Evolutionary conservation across 2,113 vertebrate species (phyloP), one percentile per base, ranked within the genome.

Genomic region (Oenanthe oenanthe): DNA sequence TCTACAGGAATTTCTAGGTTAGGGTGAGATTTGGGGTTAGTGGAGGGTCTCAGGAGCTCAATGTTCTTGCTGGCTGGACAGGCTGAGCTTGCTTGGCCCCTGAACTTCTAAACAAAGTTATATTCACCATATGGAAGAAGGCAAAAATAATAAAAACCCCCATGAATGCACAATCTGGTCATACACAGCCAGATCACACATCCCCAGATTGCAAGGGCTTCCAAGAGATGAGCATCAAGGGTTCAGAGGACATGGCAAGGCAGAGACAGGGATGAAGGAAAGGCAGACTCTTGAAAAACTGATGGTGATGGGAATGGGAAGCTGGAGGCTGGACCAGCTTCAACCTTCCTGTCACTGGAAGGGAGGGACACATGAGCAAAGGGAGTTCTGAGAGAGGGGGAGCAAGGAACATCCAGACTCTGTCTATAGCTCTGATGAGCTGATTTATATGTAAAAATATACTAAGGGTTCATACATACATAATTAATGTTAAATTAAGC

Each of bases 401-500:
- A 89, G 26, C 31, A 45, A 34, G 16, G n/a, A 57, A 7, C 14
- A 28, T 68, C 85, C 42, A 8, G 53, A 42, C 77, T 75, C 70
- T 2, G 1, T 19, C 53, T 63, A 8, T 57, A 54, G 42, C 74
- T 79, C 63, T 81, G 76, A 92, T 89, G 73, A 80, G 42, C 48
- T 84, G 42, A n/a, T 48, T 43, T n/a, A 36, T 42, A 57, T 29
- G 10, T 75, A 42, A 42, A 47, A 85, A 77, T 47, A 70, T 15
- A 70, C 16, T n/a, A n/a, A 25, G 20, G 54, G 26, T 29, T 76
- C 42, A 31, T 47, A 22, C 16, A 43, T 73, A 54, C 60, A 58
- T 60, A 95, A 77, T 77, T 92, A 85, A 88, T 58, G 47, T 66
- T 73, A 71, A 86, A 85, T 80, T 84, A 86, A 15, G 53, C 38